Base-by-base conservation (phyloP, 1,140 invertebrate genomes). In the Macrobrachium nipponense region DNA sequence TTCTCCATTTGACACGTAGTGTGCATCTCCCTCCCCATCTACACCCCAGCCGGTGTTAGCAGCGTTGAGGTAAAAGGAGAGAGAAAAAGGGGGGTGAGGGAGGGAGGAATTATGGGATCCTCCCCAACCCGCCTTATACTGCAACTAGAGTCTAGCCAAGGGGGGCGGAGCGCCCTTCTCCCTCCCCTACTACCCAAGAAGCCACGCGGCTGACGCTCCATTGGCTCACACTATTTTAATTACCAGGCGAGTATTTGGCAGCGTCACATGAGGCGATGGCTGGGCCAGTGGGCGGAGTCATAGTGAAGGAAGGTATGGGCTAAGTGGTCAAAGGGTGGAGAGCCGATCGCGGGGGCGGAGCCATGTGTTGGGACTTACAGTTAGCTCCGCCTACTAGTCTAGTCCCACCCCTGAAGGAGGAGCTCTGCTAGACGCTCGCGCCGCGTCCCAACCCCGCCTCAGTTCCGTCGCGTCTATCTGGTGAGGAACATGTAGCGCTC, bases 191-290 rank as follows among this genome's bases (percentile, higher is more conserved):
- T 75, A 73, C 75, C 36, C 73, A 73, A 70, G 68, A 43, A 78
- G 80, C 80, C 82, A 84, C 82, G 82, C 82, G 73, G 73, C 61
- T 75, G 73, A 84, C 82, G 20, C 64, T 78, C 82, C 82, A 84
- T 84, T 84, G 82, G 82, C 82, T 78, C 73, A 77, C 73, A 78
- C 73, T 84, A 77, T 84, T 84, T 83, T 84, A 84, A 84, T 84
- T 84, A 84, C 82, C 58, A 73, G 75, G 36, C 82, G 70, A 84
- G 82, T 84, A 68, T 78, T 73, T 84, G 75, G 61, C 62, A 61
- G 14, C 61, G 82, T 84, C 82, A 84, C 76, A 75, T 84, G 82
- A 84, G 73, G 82, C 75, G 82, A 59, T 27, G 73, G 70, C 79
- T 64, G 44, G 75, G 60, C 77, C 75, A 62, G n/a, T n/a, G 82